Evolutionary conservation across 2,113 vertebrate genomes (phyloP).

Genomic region (Paradoxurus hermaphroditus): DNA sequence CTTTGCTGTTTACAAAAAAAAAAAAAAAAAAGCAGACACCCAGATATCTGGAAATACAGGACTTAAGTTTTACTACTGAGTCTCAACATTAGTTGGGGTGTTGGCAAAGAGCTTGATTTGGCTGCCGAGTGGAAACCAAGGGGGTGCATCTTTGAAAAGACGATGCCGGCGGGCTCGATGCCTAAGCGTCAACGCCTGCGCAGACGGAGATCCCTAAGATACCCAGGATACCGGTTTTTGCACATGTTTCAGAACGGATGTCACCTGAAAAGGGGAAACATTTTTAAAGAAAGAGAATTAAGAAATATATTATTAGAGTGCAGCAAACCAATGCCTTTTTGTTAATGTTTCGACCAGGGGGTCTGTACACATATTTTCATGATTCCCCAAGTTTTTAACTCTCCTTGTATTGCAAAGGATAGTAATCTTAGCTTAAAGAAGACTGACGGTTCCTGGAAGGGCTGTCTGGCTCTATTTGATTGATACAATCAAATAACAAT

Average conservation of each 20-base stretch:
- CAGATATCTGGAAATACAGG: slow-evolving; percentile 35
- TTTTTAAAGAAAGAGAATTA: neutral
- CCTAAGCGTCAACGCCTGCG: fast-evolving
- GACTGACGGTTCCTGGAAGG: neutral
- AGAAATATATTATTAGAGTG: neutral
- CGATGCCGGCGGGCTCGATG: neutral
- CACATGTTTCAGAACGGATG: neutral
- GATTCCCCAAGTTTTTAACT: neutral
- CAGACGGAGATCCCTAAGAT: slow-evolving; percentile 79
- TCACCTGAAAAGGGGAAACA: slow-evolving; percentile 6
- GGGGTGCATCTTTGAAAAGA: neutral
- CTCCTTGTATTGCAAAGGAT: neutral
- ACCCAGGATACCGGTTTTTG: slow-evolving; percentile 74
- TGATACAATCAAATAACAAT: no score
- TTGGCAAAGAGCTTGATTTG: neutral
- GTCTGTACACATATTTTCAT: neutral
- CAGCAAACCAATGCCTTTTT: neutral
- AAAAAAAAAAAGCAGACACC: slow-evolving; percentile 19
- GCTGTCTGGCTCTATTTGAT: neutral
- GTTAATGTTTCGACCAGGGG: neutral
- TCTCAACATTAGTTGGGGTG: neutral
- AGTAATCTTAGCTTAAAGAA: neutral
- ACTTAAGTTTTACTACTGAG: slow-evolving; percentile 38
- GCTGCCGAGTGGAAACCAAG: neutral
- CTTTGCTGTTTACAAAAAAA: neutral